Percentiles rank a stretch among this genome's conserved stretches.
Conservation (phyloP, 1,140 invertebrate species). For the Chelonus insularis region DNA sequence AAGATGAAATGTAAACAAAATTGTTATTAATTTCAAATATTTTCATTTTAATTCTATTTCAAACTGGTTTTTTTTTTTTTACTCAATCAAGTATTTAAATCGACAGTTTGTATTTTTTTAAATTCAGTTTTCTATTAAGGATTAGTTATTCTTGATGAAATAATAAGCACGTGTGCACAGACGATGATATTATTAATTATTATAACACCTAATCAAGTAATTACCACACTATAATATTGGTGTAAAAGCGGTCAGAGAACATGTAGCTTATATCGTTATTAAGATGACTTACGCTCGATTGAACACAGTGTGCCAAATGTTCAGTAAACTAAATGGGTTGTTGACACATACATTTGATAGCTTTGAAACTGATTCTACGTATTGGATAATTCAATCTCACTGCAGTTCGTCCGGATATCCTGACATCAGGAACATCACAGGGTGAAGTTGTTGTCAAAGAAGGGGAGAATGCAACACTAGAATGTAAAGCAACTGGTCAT, state of each 20-base stretch:
- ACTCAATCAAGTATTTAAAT: too few relatives aligned
- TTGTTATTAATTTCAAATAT: too few relatives aligned
- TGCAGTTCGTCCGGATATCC: constrained; percentile 61
- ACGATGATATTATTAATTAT: constrained; percentile 6
- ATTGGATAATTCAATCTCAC: constrained; percentile 18
- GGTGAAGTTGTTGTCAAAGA: constrained; percentile 67
- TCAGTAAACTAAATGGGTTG: constrained; percentile 19
- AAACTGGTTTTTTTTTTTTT: too few relatives aligned
- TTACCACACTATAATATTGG: constrained; percentile 9
- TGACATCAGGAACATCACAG: constrained; percentile 64
- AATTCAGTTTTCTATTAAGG: too few relatives aligned
- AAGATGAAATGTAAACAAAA: too few relatives aligned
- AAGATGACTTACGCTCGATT: constrained; percentile 17
- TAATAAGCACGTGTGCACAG: constrained; percentile 1
- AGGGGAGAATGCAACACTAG: constrained; percentile 70
- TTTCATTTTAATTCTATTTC: too few relatives aligned
- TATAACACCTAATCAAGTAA: constrained; percentile 10
- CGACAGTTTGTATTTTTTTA: too few relatives aligned
- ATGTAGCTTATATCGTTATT: neutral
- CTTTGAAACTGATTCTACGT: neutral
- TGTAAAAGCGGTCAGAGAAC: neutral
- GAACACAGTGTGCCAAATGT: constrained; percentile 17
- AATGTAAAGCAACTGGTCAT: constrained; percentile 68
- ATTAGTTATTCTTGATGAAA: too few relatives aligned
- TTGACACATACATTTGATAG: neutral